Conservation (phyloP, 2,888 invertebrate species). For the Cataglyphis cursor region DNA sequence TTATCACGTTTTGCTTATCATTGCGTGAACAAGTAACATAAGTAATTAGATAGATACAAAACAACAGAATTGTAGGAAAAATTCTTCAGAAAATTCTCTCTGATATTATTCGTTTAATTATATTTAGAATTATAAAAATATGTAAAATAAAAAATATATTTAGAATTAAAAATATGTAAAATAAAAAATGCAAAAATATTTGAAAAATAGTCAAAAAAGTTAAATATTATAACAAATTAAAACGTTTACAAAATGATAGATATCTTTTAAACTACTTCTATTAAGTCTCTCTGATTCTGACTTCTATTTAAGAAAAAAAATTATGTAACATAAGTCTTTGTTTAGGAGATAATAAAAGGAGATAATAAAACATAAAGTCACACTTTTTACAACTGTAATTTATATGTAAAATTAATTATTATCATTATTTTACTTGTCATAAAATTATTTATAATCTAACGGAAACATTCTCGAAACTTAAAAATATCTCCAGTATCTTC, state of each 20-base stretch:
- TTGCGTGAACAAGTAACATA: not conserved
- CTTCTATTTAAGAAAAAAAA: not conserved
- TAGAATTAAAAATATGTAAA: not conserved
- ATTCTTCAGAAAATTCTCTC: not conserved
- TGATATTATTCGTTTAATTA: constrained; percentile 7
- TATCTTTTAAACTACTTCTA: not conserved
- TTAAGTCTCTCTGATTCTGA: not conserved
- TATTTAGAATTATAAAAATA: constrained; percentile 13
- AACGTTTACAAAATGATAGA: not conserved
- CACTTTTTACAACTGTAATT: not conserved
- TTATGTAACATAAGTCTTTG: constrained; percentile 1
- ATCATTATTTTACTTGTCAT: not conserved
- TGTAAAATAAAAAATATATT: not conserved
- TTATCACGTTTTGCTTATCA: constrained; percentile 38
- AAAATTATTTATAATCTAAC: not conserved
- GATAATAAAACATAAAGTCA: not conserved
- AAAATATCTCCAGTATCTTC: not conserved
- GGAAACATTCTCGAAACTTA: not conserved
- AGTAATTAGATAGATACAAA: not conserved
- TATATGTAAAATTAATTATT: constrained; percentile 10
- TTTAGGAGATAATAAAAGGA: not conserved
- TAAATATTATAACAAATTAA: not conserved
- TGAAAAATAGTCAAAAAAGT: not conserved
- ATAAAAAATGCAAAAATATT: not conserved
- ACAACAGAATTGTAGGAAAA: not conserved